Conservation (phyloP, 2,113 vertebrate species). For the Nyctereutes procyonoides region DNA sequence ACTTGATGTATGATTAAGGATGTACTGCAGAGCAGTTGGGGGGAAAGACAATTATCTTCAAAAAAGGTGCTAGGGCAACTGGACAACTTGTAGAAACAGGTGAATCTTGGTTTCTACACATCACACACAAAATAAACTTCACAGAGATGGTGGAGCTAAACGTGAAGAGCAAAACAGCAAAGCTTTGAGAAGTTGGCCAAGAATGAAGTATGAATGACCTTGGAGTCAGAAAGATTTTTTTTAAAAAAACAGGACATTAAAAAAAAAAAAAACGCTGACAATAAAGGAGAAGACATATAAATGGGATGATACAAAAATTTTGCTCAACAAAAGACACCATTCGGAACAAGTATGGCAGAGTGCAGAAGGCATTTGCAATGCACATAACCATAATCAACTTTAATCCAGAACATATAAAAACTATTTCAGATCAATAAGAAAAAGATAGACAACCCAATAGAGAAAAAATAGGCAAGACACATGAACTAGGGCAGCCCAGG, state of each 20-base stretch:
- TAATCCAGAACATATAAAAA: conserved; percentile 34
- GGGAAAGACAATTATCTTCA: not conserved
- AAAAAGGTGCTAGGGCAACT: not conserved
- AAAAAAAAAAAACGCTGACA: not conserved
- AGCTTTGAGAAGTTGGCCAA: not conserved
- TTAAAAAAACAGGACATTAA: not conserved
- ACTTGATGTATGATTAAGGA: not conserved
- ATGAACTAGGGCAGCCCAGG: not conserved
- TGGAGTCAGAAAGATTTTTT: not conserved
- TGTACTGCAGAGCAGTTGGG: not conserved
- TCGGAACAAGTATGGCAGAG: not conserved
- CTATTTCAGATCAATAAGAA: conserved; percentile 24
- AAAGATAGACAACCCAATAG: not conserved
- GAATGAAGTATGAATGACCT: not conserved
- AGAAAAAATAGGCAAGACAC: not conserved
- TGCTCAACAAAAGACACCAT: not conserved
- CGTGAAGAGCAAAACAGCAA: not conserved
- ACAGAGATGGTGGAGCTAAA: not conserved
- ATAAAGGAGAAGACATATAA: conserved; percentile 18
- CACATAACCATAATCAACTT: not conserved
- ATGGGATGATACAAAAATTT: not conserved
- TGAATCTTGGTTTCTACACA: not conserved
- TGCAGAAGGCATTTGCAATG: not conserved
- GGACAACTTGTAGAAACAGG: not conserved
- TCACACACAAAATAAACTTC: not conserved